phyloP scores from a whole-genome alignment of 1,140 invertebrate genomes.

The Bombyx mori region DNA sequence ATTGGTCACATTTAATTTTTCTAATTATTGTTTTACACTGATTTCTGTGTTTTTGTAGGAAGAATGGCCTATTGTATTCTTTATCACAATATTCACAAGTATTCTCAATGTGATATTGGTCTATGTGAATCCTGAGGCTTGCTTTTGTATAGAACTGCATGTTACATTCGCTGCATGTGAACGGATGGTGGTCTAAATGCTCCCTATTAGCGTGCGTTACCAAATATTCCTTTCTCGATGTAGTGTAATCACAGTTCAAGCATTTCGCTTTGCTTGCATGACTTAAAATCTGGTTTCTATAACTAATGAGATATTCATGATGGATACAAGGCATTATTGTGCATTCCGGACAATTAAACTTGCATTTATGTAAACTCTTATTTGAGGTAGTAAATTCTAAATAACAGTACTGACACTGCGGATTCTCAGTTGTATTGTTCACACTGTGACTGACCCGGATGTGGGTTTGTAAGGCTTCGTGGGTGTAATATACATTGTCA shows the following conservation, averaged over 20 bases:
- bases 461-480: conserved; percentile 18
- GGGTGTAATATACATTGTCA: conserved; percentile 18
- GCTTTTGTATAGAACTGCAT: conserved; percentile 27
- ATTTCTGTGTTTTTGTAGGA: conserved; percentile 16
- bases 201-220: conserved; percentile 24
- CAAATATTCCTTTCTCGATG: conserved; percentile 20
- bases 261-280: conserved; percentile 20
- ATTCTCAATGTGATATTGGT: conserved; percentile 22
- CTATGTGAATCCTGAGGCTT: conserved; percentile 22
- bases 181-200: conserved; percentile 29
- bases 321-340: conserved; percentile 25
- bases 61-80: conserved; percentile 17
- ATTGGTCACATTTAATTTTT: conserved; percentile 15
- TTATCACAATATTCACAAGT: conserved; percentile 23
- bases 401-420: conserved; percentile 25
- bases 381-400: conserved; percentile 16
- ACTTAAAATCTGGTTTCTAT: conserved; percentile 21
- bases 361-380: conserved; percentile 26
- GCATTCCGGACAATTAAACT: conserved; percentile 28
- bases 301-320: conserved; percentile 23
- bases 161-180: conserved; percentile 22
- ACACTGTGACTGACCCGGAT: conserved; percentile 19
- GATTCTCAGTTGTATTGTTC: conserved; percentile 9
- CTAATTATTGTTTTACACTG: conserved; percentile 16
- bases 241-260: conserved; percentile 27